phyloP scores from a whole-genome alignment of 2,113 vertebrate species.

The Ptychochromis oligacanthus region DNA sequence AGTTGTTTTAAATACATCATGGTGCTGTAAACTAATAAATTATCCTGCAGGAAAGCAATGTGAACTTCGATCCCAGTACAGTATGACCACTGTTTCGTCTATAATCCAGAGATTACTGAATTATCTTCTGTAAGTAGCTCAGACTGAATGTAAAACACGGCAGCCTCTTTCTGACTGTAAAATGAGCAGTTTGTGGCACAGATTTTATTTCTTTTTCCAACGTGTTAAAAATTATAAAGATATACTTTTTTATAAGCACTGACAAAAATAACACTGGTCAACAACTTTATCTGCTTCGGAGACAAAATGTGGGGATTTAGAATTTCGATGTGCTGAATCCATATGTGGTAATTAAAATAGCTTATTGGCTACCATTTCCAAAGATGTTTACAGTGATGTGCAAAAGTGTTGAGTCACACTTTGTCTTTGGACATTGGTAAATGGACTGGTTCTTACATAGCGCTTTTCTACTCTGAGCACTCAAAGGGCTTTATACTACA shows the following conservation, averaged over 20 bases:
- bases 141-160: slow-evolving; percentile 9
- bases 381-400: too few species aligned
- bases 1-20: neutral
- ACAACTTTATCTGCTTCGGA: neutral
- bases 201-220: neutral
- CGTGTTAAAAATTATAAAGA: neutral
- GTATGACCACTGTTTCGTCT: slow-evolving; percentile 9
- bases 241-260: too few species aligned
- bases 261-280: neutral
- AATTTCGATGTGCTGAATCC: too few species aligned
- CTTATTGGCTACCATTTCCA: too few species aligned
- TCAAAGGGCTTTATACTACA: too few species aligned
- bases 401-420: too few species aligned
- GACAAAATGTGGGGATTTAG: neutral
- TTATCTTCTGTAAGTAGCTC: slow-evolving; percentile 44
- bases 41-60: neutral
- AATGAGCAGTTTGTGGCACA: neutral
- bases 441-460: too few species aligned
- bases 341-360: too few species aligned
- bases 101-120: slow-evolving; percentile 44
- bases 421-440: too few species aligned
- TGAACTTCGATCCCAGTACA: slow-evolving; percentile 34
- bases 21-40: neutral
- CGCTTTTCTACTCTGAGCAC: too few species aligned
- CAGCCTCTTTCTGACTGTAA: neutral